Percentiles rank a stretch among this genome's conserved stretches.
Evolutionary conservation across 2,888 invertebrate genomes (phyloP).

Genomic region (Ectemnius lituratus): DNA sequence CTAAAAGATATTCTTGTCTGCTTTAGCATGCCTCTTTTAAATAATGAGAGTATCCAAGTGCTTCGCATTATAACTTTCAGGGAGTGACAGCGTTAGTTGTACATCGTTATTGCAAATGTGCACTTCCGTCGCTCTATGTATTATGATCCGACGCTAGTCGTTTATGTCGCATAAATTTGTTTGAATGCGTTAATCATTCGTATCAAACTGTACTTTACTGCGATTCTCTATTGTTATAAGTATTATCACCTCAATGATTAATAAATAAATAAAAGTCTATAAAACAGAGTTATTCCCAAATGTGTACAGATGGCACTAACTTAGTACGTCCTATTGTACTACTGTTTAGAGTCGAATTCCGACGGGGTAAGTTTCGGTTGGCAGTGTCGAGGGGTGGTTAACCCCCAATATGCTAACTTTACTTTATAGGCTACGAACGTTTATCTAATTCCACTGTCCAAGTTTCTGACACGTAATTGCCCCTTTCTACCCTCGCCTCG

Average conservation of each 20-base stretch:
- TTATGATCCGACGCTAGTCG: background rate
- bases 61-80: background rate
- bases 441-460: constrained; percentile 36
- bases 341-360: no score
- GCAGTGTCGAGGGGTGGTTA: constrained; percentile 55
- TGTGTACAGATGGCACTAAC: no score
- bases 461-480: constrained; percentile 16
- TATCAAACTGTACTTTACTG: background rate
- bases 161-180: background rate
- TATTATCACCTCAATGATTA: background rate
- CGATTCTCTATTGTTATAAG: background rate
- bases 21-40: no score
- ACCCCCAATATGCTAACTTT: constrained; percentile 56
- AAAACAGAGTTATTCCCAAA: no score
- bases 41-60: background rate
- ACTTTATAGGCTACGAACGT: constrained; percentile 29
- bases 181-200: background rate
- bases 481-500: no score
- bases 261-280: no score
- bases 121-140: background rate
- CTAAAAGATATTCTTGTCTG: no score
- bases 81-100: background rate
- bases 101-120: background rate
- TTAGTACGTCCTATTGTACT: no score
- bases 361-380: constrained; percentile 31